phyloP scores from a whole-genome alignment of 2,797 vertebrate genomes.

The Sebastiscus albofasciatus region DNA sequence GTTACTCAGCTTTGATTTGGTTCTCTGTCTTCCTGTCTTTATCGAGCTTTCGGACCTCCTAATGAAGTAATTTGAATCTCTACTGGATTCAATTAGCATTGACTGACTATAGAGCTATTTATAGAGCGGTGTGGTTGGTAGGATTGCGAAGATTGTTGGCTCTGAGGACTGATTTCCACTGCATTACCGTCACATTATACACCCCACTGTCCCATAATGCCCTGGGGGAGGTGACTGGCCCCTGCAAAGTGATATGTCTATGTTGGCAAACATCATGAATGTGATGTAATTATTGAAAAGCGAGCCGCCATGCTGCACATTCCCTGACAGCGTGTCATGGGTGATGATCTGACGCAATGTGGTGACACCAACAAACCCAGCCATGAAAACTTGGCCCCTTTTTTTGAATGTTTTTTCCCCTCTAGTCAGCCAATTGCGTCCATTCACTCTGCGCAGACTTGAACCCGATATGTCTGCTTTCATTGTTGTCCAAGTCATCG shows the following conservation, averaged over 20 bases:
- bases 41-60: slow-evolving; percentile 12
- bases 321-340: slow-evolving; percentile 8
- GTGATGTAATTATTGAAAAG: slow-evolving; percentile 29
- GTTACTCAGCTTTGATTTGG: neutral
- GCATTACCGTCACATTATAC: slow-evolving; percentile 62
- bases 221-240: slow-evolving; percentile 16
- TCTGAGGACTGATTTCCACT: slow-evolving; percentile 44
- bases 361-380: slow-evolving; percentile 5
- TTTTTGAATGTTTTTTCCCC: rapidly evolving
- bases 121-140: slow-evolving; percentile 32
- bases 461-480: neutral
- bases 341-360: slow-evolving; percentile 22
- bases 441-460: neutral
- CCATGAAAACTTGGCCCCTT: neutral
- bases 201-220: slow-evolving; percentile 4
- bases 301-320: neutral
- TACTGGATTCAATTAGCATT: slow-evolving; percentile 46
- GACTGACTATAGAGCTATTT: slow-evolving; percentile 57
- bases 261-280: slow-evolving; percentile 45
- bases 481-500: neutral
- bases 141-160: slow-evolving; percentile 51
- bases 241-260: slow-evolving; percentile 4
- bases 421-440: neutral
- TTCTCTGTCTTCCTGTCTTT: slow-evolving; percentile 16
- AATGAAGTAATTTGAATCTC: slow-evolving; percentile 57